These are phyloP conservation scores for Oceanodroma leucorhoa DNA, from an alignment of 2,797 vertebrate species.

Conservation along the genomic window DNA sequence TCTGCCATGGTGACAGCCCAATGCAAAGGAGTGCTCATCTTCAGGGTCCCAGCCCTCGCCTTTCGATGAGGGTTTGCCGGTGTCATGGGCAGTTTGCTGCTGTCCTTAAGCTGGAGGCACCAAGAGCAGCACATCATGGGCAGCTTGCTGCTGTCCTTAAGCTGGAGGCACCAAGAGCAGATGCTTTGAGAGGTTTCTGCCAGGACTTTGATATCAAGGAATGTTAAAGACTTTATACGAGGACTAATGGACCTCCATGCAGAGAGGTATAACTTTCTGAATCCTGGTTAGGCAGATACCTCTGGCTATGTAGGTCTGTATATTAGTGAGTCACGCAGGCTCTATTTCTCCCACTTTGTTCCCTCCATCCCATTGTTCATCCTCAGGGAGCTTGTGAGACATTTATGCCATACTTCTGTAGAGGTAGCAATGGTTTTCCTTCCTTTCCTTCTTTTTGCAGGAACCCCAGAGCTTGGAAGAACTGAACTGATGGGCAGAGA, in stretches of 20 bases:
- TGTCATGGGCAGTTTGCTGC: not conserved
- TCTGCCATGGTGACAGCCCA: accelerated
- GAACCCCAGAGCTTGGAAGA: not conserved
- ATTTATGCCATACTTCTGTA: not conserved
- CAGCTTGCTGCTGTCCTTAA: not conserved
- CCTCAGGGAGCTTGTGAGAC: not conserved
- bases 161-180: not conserved
- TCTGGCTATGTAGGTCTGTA: not conserved
- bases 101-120: not conserved
- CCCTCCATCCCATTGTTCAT: not conserved
- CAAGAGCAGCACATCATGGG: not conserved
- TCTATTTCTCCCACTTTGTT: not conserved
- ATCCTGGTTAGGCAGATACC: not conserved
- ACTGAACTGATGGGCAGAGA: not conserved
- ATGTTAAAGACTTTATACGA: not conserved
- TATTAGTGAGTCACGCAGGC: not conserved
- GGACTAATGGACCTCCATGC: not conserved
- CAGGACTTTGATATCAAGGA: not conserved
- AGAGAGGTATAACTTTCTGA: not conserved
- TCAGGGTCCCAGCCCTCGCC: not conserved
- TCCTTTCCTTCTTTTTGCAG: not conserved
- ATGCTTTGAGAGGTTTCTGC: not conserved
- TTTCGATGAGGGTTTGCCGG: not conserved
- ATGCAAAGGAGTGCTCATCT: not conserved
- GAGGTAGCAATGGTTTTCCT: not conserved